Base-by-base conservation (phyloP, 2,888 invertebrate genomes). In the Electrophaes corylata region DNA sequence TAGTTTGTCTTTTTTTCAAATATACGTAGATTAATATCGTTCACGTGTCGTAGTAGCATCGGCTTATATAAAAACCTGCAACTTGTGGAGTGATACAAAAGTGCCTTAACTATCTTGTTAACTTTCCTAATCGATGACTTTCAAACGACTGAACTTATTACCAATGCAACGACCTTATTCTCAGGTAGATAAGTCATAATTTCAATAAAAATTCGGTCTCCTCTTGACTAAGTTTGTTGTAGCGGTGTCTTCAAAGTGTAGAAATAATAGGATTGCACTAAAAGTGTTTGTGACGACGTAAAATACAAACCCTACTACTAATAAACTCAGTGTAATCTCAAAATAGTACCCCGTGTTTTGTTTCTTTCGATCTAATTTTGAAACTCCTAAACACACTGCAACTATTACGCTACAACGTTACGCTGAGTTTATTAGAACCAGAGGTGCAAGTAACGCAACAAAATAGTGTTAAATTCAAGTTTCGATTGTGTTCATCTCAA, bases 91-190 rank as follows among this genome's bases (percentile, higher is more conserved):
- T 71, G 72, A 74, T 73, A 71, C 67, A 51, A 68, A 67, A 65
- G 62, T 59, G 60, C 68, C 67, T 69, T 71, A 68, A 77, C 70
- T 65, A 70, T 68, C 72, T 78, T 73, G 76, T 77, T 76, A 74
- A 73, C 64, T 71, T 70, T 63, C 66, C 69, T 72, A 68, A 73
- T 73, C 73, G 66, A 67, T 63, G 50, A 61, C 54, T 69, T 65
- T 64, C 59, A 53, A 70, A 66, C 65, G 67, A 71, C 70, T 67
- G 60, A 49, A 64, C 47, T 49, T 37, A 11, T 40, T 20, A 53
- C 48, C 26, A 37, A 19, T 16, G 35, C 45, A 46, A 29, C 35
- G 56, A 58, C 50, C 48, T 50, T 62, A 56, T 59, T 56, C 49
- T 47, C 51, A 59, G 51, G 47, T 37, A 19, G 46, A 54, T 62